A percentile compares a stretch with the other conserved stretches of the same genome.
Conservation (phyloP, 2,888 invertebrate species). For the Meteorus colon region DNA sequence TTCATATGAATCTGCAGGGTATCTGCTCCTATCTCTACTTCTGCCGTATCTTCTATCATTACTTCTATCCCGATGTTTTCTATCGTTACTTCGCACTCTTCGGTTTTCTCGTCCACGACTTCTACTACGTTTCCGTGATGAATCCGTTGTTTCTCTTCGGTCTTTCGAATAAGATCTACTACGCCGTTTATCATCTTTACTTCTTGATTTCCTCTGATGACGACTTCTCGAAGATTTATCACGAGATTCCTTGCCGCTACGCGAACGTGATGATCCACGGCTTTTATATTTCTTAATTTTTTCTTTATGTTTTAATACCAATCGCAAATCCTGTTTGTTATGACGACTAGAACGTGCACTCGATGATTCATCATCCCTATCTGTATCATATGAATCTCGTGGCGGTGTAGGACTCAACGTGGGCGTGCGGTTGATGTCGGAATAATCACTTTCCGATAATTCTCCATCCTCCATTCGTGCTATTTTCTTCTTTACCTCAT, state of each 20-base stretch:
- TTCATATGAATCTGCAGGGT: conserved; percentile 38
- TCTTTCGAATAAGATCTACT: conserved; percentile 59
- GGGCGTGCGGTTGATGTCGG: conserved; percentile 62
- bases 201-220: conserved; percentile 51
- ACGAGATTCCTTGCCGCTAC: conserved; percentile 53
- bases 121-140: conserved; percentile 56
- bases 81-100: conserved; percentile 55
- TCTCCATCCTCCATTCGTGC: conserved; percentile 80
- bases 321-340: conserved; percentile 64
- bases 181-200: conserved; percentile 56
- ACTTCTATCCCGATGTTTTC: conserved; percentile 53
- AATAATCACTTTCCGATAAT: conserved; percentile 72
- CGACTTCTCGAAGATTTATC: conserved; percentile 50
- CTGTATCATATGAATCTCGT: conserved; percentile 41
- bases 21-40: conserved; percentile 54
- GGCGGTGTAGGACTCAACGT: conserved; percentile 67
- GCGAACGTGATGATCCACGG: conserved; percentile 46
- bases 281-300: conserved; percentile 61
- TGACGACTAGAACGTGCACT: conserved; percentile 51
- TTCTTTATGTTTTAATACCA: conserved; percentile 61
- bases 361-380: conserved; percentile 43
- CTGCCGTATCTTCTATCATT: conserved; percentile 53
- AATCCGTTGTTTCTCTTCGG: conserved; percentile 55
- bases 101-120: conserved; percentile 51
- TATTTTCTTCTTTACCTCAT: conserved; percentile 77